These are phyloP conservation scores for Hydra vulgaris DNA, from an alignment of 30 jellyfish, hydroid and myxozoan genomes.

Conservation along the genomic window DNA sequence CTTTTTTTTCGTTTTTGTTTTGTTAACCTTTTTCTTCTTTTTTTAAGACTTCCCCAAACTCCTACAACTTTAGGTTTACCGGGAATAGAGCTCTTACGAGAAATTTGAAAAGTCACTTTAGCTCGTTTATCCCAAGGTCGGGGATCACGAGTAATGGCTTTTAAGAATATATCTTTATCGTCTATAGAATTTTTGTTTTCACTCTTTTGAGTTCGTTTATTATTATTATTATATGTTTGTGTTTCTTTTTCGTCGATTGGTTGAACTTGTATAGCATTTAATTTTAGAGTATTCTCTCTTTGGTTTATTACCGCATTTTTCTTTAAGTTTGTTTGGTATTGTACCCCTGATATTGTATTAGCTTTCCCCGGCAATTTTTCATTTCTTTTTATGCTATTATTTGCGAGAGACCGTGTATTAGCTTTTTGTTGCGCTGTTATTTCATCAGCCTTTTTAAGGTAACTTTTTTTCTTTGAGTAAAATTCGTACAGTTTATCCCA, in stretches of 20 bases:
- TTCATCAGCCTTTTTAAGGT: background rate
- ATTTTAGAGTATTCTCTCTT: background rate
- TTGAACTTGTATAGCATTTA: background rate
- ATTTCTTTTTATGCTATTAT: background rate
- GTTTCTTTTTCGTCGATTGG: background rate
- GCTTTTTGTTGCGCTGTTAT: slow-evolving; percentile 2
- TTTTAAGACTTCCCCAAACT: slow-evolving; percentile 20
- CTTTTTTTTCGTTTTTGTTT: background rate
- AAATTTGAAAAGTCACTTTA: slow-evolving; percentile 26
- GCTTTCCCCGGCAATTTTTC: background rate
- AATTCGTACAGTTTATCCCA: slow-evolving; percentile 16
- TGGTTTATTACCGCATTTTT: background rate
- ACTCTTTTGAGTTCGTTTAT: background rate
- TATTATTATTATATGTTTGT: background rate
- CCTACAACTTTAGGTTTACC: slow-evolving; percentile 31
- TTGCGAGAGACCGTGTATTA: background rate
- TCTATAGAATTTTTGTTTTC: background rate
- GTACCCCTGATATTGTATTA: too few species aligned
- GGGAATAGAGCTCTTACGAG: slow-evolving; percentile 23
- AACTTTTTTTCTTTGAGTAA: slow-evolving; percentile 14
- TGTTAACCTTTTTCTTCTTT: slow-evolving; percentile 11
- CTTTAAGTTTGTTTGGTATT: background rate
- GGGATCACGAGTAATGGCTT: slow-evolving; percentile 27
- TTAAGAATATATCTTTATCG: background rate
- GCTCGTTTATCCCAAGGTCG: slow-evolving; percentile 36